A percentile compares a stretch with the other conserved stretches of the same genome.
Conservation (phyloP, 2,113 vertebrate genomes). For the Zosterops lateralis region DNA sequence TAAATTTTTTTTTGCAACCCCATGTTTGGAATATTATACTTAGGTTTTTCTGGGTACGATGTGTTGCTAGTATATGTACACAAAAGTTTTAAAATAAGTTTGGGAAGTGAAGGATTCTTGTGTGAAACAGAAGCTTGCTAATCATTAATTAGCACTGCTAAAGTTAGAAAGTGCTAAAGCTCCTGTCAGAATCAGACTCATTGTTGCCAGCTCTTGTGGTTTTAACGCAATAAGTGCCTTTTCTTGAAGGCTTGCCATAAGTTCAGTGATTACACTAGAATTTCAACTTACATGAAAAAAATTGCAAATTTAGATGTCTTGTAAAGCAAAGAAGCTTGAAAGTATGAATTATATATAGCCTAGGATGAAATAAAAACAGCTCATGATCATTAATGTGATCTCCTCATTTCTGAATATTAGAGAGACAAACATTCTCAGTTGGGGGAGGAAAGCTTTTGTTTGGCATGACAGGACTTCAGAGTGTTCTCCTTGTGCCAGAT, state of each 20-base stretch:
- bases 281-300: neutral
- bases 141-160: slow-evolving; percentile 27
- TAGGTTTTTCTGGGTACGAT: neutral
- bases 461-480: neutral
- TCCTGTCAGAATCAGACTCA: neutral
- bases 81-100: neutral
- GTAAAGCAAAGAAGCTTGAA: neutral
- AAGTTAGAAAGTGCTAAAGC: slow-evolving; percentile 12
- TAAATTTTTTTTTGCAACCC: neutral
- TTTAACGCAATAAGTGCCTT: neutral
- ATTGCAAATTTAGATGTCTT: neutral
- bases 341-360: neutral
- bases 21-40: neutral
- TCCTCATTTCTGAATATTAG: neutral
- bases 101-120: neutral
- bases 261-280: neutral
- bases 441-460: neutral
- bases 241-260: neutral
- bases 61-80: neutral
- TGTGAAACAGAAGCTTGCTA: slow-evolving; percentile 1
- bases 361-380: neutral
- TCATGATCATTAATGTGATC: neutral
- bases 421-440: neutral
- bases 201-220: neutral
- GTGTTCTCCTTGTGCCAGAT: neutral